phyloP scores from a whole-genome alignment of 2,113 vertebrate genomes.

The Meriones unguiculatus region DNA sequence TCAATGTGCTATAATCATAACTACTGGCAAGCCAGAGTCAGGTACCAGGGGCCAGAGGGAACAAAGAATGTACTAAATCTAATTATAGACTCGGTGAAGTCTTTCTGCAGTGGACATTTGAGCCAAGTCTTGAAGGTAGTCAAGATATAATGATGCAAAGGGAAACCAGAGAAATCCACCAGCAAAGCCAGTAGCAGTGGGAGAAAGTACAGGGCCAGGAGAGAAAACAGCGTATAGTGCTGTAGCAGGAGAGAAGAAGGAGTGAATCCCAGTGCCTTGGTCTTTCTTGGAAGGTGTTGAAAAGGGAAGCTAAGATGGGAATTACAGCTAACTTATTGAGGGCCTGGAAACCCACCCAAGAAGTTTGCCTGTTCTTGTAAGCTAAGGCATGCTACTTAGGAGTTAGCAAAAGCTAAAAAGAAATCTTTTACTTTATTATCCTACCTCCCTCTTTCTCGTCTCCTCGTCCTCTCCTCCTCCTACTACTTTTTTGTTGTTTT shows the following conservation, averaged over 20 bases:
- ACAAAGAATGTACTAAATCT: neutral
- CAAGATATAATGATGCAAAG: slow-evolving; percentile 8
- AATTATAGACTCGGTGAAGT: neutral
- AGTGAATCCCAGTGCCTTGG: neutral
- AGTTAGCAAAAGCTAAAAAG: neutral
- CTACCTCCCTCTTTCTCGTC: neutral
- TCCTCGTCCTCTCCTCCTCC: neutral
- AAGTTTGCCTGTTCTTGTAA: neutral
- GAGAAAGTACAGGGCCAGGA: neutral
- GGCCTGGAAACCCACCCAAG: neutral
- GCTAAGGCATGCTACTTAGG: neutral
- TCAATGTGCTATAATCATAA: neutral
- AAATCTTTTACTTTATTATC: neutral
- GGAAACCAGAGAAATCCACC: neutral
- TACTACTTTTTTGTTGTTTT: neutral
- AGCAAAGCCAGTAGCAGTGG: neutral
- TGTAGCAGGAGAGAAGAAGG: neutral
- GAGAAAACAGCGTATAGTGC: neutral
- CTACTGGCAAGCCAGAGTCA: neutral
- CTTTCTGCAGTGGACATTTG: slow-evolving; percentile 2
- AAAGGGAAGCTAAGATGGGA: neutral
- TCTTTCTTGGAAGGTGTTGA: neutral
- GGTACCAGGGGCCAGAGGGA: neutral
- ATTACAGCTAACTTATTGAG: neutral
- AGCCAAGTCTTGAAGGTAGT: slow-evolving; percentile 25